phyloP scores from a whole-genome alignment of 2,113 vertebrate species.

The Sinocyclocheilus maitianheensis region DNA sequence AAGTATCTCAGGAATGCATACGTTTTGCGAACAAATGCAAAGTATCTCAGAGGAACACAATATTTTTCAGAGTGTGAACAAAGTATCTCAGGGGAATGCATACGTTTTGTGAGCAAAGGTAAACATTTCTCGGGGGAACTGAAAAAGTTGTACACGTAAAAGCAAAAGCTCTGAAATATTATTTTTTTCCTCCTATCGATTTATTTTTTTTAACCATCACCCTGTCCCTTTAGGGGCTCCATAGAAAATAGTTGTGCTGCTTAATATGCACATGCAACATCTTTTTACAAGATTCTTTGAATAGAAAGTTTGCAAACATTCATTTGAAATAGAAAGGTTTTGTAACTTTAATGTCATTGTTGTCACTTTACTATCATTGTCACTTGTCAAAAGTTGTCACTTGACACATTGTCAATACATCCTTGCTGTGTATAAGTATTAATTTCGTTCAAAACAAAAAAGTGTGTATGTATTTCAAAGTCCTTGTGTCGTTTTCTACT shows the following conservation, averaged over 20 bases:
- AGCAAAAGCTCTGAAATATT: too few relatives aligned
- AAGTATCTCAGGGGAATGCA: neutral
- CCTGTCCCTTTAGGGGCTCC: too few relatives aligned
- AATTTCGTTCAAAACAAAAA: neutral
- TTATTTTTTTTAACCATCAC: too few relatives aligned
- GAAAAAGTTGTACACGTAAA: too few relatives aligned
- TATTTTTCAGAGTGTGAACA: neutral
- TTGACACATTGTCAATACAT: neutral
- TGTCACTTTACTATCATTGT: neutral
- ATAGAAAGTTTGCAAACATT: too few relatives aligned
- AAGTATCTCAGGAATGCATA: neutral
- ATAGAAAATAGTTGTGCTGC: too few relatives aligned
- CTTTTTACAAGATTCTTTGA: too few relatives aligned
- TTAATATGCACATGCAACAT: too few relatives aligned
- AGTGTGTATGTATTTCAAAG: neutral
- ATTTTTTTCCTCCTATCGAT: too few relatives aligned
- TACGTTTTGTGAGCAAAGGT: neutral
- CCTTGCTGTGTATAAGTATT: neutral
- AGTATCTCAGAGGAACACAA: neutral
- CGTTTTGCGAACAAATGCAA: neutral
- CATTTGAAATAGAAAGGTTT: neutral
- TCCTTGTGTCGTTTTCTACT: neutral
- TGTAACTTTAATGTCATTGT: neutral
- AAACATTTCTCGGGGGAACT: neutral
- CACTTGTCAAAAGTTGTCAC: neutral